phyloP scores from a whole-genome alignment of 2,113 vertebrate genomes.

The Aepyceros melampus region DNA sequence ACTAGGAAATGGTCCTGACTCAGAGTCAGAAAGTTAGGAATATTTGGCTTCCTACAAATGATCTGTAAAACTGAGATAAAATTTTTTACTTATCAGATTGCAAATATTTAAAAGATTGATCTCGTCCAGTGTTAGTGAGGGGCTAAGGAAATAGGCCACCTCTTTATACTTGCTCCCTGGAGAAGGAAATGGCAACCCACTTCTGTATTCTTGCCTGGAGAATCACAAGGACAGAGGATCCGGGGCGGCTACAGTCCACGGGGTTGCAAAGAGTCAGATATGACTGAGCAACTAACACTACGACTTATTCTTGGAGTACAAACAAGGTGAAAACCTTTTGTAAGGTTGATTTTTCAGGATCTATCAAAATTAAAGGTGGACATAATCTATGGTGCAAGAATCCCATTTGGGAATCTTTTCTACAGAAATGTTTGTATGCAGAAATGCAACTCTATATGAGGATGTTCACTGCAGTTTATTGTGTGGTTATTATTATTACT shows the following conservation, averaged over 20 bases:
- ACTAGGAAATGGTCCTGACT: conserved; percentile 39
- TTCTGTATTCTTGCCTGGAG: background rate
- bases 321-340: background rate
- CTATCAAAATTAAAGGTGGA: background rate
- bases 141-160: conserved; percentile 31
- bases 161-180: background rate
- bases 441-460: background rate
- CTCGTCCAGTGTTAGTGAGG: background rate
- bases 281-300: background rate
- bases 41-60: conserved; percentile 64
- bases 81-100: conserved; percentile 70
- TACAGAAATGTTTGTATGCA: background rate
- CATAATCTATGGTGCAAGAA: background rate
- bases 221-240: background rate
- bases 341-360: conserved; percentile 4
- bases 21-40: conserved; percentile 45
- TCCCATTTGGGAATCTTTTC: background rate
- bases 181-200: background rate
- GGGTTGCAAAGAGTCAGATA: background rate
- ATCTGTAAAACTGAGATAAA: conserved; percentile 68
- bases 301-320: background rate
- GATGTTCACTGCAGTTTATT: background rate
- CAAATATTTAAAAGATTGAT: conserved; percentile 71
- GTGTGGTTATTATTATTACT: background rate
- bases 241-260: background rate